Evolutionary conservation across 1,140 invertebrate genomes (phyloP).

Genomic region (Drosophila kepulauana): DNA sequence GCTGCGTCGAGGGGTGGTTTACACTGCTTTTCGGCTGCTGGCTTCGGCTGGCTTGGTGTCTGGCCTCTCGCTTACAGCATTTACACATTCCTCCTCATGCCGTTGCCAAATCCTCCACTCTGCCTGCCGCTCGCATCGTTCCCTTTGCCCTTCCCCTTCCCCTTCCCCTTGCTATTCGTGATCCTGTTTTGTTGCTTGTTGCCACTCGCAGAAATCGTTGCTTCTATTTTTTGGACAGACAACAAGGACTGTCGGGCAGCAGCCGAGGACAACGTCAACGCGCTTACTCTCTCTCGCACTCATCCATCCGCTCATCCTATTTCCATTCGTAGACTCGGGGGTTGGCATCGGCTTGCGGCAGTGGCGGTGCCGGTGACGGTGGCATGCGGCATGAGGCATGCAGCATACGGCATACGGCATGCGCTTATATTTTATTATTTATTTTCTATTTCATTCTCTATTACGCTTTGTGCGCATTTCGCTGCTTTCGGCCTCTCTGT

Average conservation of each 20-base stretch:
- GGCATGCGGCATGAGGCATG: slow-evolving; percentile 13
- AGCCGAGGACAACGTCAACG: slow-evolving; percentile 14
- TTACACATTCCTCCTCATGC: slow-evolving; percentile 43
- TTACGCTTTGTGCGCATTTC: slow-evolving; percentile 57
- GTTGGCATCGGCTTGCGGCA: slow-evolving; percentile 48
- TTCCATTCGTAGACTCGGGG: slow-evolving; percentile 35
- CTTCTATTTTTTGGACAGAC: slow-evolving; percentile 68
- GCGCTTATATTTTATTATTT: slow-evolving; percentile 77
- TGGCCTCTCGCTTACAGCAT: slow-evolving; percentile 69
- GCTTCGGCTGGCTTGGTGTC: slow-evolving; percentile 60
- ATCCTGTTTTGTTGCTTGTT: slow-evolving; percentile 42
- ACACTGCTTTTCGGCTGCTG: slow-evolving; percentile 49
- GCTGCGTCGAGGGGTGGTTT: slow-evolving; percentile 72
- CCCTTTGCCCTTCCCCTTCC: slow-evolving; percentile 14
- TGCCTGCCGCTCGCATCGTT: not conserved
- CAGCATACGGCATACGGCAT: slow-evolving; percentile 35
- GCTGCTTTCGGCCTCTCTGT: slow-evolving; percentile 49
- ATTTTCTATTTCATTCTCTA: slow-evolving; percentile 77
- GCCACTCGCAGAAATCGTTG: slow-evolving; percentile 64
- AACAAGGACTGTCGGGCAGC: slow-evolving; percentile 47
- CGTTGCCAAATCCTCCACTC: slow-evolving; percentile 23
- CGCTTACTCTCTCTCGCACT: slow-evolving; percentile 20
- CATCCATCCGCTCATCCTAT: not conserved
- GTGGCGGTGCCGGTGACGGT: not conserved
- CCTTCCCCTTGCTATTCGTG: not conserved